phyloP scores from a whole-genome alignment of 2,888 invertebrate species.

The Syritta pipiens region DNA sequence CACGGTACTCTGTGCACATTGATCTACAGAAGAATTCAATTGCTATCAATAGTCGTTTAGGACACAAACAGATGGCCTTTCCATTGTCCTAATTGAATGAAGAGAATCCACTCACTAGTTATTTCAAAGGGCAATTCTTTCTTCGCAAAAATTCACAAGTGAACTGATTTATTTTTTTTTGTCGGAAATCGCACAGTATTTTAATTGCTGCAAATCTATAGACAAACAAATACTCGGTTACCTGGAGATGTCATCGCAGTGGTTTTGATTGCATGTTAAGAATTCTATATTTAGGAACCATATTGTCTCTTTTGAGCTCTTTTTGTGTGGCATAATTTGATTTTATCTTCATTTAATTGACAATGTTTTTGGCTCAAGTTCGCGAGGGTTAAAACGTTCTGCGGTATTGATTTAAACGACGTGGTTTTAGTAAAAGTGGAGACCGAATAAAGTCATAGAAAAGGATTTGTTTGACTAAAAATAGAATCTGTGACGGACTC shows the following conservation, averaged over 20 bases:
- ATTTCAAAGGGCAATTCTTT: constrained; percentile 18
- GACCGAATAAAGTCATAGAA: neutral
- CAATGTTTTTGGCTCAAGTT: constrained; percentile 11
- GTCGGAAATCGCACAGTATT: neutral
- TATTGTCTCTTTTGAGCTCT: constrained; percentile 7
- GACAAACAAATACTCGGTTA: constrained; percentile 58
- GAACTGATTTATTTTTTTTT: constrained; percentile 44
- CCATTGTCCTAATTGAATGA: constrained; percentile 59
- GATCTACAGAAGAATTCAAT: constrained; percentile 38
- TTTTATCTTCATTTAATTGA: constrained; percentile 56
- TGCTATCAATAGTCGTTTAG: constrained; percentile 68
- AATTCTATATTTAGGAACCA: constrained; percentile 50
- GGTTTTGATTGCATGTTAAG: constrained; percentile 43
- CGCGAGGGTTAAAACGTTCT: constrained; percentile 9
- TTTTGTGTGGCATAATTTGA: constrained; percentile 28
- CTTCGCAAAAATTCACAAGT: constrained; percentile 15
- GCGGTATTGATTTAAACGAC: constrained; percentile 34
- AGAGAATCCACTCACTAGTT: neutral
- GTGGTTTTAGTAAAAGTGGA: neutral
- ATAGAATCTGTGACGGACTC: too few relatives aligned
- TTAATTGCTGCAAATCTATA: neutral
- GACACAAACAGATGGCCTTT: constrained; percentile 72
- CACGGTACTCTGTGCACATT: constrained; percentile 72
- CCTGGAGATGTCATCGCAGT: constrained; percentile 28
- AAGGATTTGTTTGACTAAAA: neutral